Evolutionary conservation across 1,140 invertebrate species (phyloP).

Genomic region (Rhizoglyphus robini): DNA sequence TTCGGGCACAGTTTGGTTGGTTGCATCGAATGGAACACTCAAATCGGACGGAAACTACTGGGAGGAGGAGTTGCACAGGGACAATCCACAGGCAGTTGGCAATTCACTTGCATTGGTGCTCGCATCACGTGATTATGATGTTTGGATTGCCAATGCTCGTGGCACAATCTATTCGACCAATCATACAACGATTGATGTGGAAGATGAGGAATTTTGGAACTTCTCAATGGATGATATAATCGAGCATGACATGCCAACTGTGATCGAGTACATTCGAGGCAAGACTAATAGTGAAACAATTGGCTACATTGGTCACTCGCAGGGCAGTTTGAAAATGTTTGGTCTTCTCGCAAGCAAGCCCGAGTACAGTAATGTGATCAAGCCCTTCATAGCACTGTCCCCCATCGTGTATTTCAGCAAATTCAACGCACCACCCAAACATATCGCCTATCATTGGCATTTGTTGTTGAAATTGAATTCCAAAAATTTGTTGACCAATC

Average conservation of each 20-base stretch:
- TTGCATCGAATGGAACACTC: slow-evolving; percentile 38
- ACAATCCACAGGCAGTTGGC: background rate
- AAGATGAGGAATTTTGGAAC: slow-evolving; percentile 35
- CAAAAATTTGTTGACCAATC: too few relatives aligned
- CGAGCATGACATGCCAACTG: slow-evolving; percentile 38
- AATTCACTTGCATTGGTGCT: slow-evolving; percentile 23
- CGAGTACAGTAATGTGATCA: slow-evolving; percentile 46
- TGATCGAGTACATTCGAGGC: slow-evolving; percentile 37
- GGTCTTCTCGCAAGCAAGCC: slow-evolving; percentile 47
- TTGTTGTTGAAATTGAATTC: too few relatives aligned
- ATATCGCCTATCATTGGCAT: too few relatives aligned
- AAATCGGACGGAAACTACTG: background rate
- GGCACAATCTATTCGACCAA: slow-evolving; percentile 31
- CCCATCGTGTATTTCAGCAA: slow-evolving; percentile 62
- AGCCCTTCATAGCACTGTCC: slow-evolving; percentile 47
- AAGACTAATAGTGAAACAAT: slow-evolving; percentile 36
- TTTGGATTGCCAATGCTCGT: slow-evolving; percentile 31
- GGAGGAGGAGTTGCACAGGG: background rate
- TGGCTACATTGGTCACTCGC: slow-evolving; percentile 45
- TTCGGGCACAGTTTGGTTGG: slow-evolving; percentile 57
- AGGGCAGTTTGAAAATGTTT: slow-evolving; percentile 50
- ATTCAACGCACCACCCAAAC: too few relatives aligned
- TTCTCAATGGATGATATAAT: slow-evolving; percentile 32
- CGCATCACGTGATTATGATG: too few relatives aligned
- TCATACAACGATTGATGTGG: slow-evolving; percentile 31